Evolutionary conservation across 2,888 invertebrate genomes (phyloP).

Genomic region (Rhamphomyia laevipes): DNA sequence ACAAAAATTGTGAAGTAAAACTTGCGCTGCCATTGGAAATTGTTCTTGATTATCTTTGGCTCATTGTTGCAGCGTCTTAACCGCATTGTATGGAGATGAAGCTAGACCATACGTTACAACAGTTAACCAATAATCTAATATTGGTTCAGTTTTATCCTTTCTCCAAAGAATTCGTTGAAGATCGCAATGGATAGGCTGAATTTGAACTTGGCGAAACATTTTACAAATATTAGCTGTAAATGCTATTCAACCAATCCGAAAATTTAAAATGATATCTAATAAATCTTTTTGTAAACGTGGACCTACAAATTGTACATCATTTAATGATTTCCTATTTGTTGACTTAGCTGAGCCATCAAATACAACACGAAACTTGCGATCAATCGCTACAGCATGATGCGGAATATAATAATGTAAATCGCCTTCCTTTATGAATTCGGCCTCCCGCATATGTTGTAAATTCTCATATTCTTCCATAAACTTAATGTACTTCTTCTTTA

Average conservation of each 20-base stretch:
- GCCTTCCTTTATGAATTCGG: not conserved
- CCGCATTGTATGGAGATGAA: not conserved
- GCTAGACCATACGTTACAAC: slow-evolving; percentile 6
- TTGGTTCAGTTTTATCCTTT: not conserved
- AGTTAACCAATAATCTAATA: slow-evolving; percentile 4
- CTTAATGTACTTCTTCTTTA: slow-evolving; percentile 1
- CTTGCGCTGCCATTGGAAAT: slow-evolving; percentile 1
- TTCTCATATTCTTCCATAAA: slow-evolving; percentile 4
- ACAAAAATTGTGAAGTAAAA: not conserved
- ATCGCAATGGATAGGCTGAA: slow-evolving; percentile 5
- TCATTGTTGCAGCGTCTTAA: too few species aligned
- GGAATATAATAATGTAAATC: slow-evolving; percentile 6
- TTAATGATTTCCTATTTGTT: not conserved
- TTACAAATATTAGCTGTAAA: slow-evolving; percentile 3
- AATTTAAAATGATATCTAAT: slow-evolving; percentile 1
- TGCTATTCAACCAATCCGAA: slow-evolving; percentile 2
- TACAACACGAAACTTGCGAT: slow-evolving; percentile 4
- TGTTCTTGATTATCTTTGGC: not conserved
- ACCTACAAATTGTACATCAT: slow-evolving; percentile 4
- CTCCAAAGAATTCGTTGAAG: slow-evolving; percentile 8
- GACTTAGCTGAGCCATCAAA: slow-evolving; percentile 5
- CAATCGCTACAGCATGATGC: slow-evolving; percentile 2
- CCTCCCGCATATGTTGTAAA: slow-evolving; percentile 4
- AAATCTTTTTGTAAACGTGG: slow-evolving; percentile 4
- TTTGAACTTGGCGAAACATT: slow-evolving; percentile 6